Conservation (phyloP, 2,888 invertebrate species). For the Caenorhabditis uteleia region DNA sequence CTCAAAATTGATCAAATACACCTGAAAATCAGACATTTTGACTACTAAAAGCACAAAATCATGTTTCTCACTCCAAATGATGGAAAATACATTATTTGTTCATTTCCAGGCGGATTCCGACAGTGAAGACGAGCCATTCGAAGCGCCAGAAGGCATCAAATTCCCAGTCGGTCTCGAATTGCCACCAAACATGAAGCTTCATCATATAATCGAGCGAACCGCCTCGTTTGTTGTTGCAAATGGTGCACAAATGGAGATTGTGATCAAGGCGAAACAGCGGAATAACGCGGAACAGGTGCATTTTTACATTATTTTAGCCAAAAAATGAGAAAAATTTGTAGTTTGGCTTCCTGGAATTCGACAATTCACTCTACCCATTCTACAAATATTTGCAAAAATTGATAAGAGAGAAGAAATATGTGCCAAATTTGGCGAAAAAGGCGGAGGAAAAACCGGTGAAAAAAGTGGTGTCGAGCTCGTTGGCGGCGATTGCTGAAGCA, state of each 20-base stretch:
- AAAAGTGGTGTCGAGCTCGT: constrained; percentile 21
- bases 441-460: not conserved
- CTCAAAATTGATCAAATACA: too few species aligned
- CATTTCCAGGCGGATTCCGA: too few species aligned
- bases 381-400: constrained; percentile 78
- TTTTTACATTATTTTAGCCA: not conserved
- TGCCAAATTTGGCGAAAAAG: constrained; percentile 52
- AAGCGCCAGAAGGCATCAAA: constrained; percentile 79
- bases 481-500: constrained; percentile 38
- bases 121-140: constrained; percentile 76
- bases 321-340: constrained; percentile 74
- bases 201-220: constrained; percentile 87
- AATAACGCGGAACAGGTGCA: constrained; percentile 53
- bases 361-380: constrained; percentile 83
- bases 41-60: too few species aligned
- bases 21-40: too few species aligned
- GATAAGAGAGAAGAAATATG: constrained; percentile 71
- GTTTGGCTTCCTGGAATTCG: constrained; percentile 89
- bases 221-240: constrained; percentile 73
- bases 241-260: constrained; percentile 96
- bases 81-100: too few species aligned
- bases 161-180: constrained; percentile 79
- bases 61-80: too few species aligned
- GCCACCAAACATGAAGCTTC: constrained; percentile 58
- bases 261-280: constrained; percentile 92